Conservation (phyloP, 2,113 vertebrate species). For the Ochotona curzoniae region DNA sequence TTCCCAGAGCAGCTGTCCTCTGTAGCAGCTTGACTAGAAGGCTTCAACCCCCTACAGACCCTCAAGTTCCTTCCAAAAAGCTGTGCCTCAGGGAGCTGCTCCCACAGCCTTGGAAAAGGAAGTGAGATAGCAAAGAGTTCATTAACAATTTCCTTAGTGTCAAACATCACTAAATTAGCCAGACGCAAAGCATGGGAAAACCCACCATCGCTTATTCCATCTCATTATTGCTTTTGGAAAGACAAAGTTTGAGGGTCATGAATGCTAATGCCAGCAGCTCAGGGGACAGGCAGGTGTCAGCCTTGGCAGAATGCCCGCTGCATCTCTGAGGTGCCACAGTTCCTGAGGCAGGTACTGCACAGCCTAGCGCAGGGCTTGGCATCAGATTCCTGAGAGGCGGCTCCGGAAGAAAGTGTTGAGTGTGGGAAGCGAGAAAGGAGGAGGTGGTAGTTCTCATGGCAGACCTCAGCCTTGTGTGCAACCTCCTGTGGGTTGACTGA, state of each 20-base stretch:
- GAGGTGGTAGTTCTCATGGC: not conserved
- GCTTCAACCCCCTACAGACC: too few relatives aligned
- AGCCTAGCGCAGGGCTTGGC: not conserved
- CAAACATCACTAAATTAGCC: not conserved
- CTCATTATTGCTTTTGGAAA: not conserved
- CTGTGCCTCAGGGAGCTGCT: not conserved
- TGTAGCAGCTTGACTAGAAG: too few relatives aligned
- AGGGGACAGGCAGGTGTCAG: not conserved
- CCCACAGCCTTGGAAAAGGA: not conserved
- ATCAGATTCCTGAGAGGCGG: not conserved
- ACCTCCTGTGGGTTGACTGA: not conserved
- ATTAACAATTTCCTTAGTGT: not conserved
- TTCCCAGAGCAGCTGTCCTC: not conserved
- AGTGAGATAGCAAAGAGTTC: not conserved
- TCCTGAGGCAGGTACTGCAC: not conserved
- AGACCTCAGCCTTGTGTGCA: not conserved
- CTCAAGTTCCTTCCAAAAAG: not conserved
- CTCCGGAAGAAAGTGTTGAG: not conserved
- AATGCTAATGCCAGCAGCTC: fast-evolving
- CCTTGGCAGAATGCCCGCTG: fast-evolving
- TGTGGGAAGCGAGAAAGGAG: not conserved
- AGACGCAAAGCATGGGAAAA: not conserved
- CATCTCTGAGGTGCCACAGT: not conserved
- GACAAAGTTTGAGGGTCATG: not conserved
- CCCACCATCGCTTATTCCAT: not conserved